phyloP scores from a whole-genome alignment of 2,113 vertebrate species.

The Petrocephalus microphthalmus region DNA sequence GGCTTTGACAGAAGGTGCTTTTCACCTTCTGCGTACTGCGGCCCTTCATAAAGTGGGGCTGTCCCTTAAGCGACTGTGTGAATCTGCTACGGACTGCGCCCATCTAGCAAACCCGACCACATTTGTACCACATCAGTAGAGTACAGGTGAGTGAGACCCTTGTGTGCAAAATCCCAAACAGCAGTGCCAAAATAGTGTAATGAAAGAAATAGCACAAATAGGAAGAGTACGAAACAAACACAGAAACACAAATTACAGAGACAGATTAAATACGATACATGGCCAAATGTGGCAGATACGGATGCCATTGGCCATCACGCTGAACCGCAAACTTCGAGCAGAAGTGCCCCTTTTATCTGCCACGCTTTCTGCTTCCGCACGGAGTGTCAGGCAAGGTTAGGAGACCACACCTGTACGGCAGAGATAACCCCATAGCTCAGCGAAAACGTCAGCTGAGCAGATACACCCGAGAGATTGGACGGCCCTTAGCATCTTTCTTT shows the following conservation, averaged over 20 bases:
- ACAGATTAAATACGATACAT: background rate
- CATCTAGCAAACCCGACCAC: background rate
- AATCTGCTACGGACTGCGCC: background rate
- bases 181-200: background rate
- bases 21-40: background rate
- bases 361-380: background rate
- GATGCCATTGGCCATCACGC: background rate
- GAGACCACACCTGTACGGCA: background rate
- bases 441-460: background rate
- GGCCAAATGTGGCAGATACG: background rate
- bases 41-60: background rate
- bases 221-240: background rate
- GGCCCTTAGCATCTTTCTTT: background rate
- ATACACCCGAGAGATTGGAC: background rate
- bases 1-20: background rate
- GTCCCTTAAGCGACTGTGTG: background rate
- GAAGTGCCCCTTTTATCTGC: background rate
- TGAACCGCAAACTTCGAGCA: background rate
- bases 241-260: background rate
- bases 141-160: background rate
- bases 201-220: background rate
- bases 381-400: background rate
- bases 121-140: background rate
- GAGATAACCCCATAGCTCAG: constrained; percentile 8
- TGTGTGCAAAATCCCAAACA: background rate